Percentiles rank a stretch among this genome's conserved stretches.
Evolutionary conservation across 2,113 vertebrate species (phyloP).

Genomic region (Piaya cayana): DNA sequence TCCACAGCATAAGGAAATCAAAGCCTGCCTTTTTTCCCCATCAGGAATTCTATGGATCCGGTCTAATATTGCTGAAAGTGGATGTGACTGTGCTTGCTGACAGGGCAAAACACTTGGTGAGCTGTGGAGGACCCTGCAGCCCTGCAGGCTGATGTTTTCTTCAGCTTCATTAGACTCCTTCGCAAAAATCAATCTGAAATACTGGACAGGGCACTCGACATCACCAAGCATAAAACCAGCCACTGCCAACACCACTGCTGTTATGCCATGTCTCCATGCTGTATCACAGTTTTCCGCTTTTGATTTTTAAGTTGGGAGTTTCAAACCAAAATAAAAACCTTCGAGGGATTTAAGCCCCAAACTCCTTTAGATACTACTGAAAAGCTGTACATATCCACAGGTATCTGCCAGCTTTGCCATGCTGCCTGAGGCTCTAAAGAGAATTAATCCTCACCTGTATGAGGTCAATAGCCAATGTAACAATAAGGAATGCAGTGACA

Average conservation of each 20-base stretch:
- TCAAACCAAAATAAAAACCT: not conserved
- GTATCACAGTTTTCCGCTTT: not conserved
- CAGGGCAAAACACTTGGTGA: not conserved
- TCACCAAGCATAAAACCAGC: not conserved
- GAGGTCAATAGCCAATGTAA: rapidly evolving
- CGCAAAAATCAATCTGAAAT: not conserved
- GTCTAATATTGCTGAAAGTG: not conserved
- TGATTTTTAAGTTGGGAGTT: not conserved
- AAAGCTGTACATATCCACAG: not conserved
- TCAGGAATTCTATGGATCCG: not conserved
- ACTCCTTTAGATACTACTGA: not conserved
- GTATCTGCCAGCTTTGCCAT: not conserved
- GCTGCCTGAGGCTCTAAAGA: not conserved
- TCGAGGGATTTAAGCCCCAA: not conserved
- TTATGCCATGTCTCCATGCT: not conserved
- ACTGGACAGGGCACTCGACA: not conserved
- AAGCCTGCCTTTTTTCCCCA: not conserved
- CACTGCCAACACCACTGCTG: not conserved
- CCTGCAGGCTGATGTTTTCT: not conserved
- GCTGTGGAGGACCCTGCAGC: not conserved
- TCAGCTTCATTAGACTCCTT: not conserved
- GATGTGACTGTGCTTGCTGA: not conserved
- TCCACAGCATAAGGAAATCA: not conserved
- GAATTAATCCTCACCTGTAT: not conserved
- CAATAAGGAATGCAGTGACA: not conserved